These are phyloP conservation scores for Ophion slaviceki DNA, from an alignment of 2,888 invertebrate genomes.

Conservation along the genomic window DNA sequence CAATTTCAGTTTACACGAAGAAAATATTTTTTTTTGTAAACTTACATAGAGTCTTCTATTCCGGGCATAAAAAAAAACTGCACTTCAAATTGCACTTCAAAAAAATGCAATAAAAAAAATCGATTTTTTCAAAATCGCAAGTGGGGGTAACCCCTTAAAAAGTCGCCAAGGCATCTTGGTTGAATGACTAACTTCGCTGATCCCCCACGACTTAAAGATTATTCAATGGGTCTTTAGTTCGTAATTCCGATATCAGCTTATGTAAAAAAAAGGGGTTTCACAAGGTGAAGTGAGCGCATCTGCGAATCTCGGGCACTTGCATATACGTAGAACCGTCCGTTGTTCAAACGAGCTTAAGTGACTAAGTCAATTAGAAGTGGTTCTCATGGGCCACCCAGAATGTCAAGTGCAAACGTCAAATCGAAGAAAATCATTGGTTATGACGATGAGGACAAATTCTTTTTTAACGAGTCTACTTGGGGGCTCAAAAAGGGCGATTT, in stretches of 20 bases:
- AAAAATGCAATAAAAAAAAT: too few species aligned
- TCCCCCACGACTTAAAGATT: not conserved
- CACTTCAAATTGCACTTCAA: too few species aligned
- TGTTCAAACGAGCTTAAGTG: conserved; percentile 57
- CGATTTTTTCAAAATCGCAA: too few species aligned
- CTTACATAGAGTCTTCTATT: too few species aligned
- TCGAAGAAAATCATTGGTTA: not conserved
- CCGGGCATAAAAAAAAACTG: too few species aligned
- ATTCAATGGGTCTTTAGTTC: conserved; percentile 42
- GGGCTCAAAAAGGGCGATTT: not conserved
- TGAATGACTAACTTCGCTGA: too few species aligned
- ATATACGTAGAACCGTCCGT: conserved; percentile 31
- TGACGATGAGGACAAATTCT: not conserved
- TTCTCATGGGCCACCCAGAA: conserved; percentile 51
- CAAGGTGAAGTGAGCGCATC: conserved; percentile 51
- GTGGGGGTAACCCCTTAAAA: too few species aligned
- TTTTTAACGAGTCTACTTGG: not conserved
- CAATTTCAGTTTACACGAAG: too few species aligned
- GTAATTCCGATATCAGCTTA: conserved; percentile 43
- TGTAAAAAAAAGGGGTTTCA: conserved; percentile 56
- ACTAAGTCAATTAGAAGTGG: conserved; percentile 57
- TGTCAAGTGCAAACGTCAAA: conserved; percentile 46
- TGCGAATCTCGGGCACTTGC: conserved; percentile 12
- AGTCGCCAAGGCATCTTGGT: too few species aligned
- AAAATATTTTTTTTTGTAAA: too few species aligned